Evolutionary conservation across 2,888 invertebrate genomes (phyloP).

Genomic region (Xestoiulus laeticollis): DNA sequence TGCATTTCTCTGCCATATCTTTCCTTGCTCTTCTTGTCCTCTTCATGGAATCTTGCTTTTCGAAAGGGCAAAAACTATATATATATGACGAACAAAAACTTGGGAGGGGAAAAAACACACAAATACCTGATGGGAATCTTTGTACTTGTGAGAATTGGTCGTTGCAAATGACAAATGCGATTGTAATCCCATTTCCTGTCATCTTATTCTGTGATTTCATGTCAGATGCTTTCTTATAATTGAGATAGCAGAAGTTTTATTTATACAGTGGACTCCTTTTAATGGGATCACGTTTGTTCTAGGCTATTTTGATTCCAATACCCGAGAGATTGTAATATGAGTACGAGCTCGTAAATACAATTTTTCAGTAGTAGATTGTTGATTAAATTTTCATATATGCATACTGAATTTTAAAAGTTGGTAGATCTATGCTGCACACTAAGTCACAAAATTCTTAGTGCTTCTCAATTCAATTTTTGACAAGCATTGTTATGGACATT

Average conservation of each 20-base stretch:
- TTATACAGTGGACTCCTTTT: too few species aligned
- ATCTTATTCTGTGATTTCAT: constrained; percentile 3
- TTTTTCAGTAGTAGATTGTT: too few species aligned
- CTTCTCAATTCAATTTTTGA: too few species aligned
- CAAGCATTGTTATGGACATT: too few species aligned
- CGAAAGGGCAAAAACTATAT: background rate
- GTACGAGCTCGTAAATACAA: too few species aligned
- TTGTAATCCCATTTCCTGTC: background rate
- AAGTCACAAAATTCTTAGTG: too few species aligned
- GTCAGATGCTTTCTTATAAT: background rate
- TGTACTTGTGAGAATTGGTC: background rate
- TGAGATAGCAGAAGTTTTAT: too few species aligned
- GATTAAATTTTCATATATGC: too few species aligned
- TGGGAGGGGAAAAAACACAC: background rate
- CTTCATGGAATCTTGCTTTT: background rate
- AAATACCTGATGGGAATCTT: background rate
- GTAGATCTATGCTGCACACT: too few species aligned
- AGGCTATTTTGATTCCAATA: too few species aligned
- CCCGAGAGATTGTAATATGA: too few species aligned
- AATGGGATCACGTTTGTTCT: too few species aligned
- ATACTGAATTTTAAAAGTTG: background rate
- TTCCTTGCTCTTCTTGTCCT: background rate
- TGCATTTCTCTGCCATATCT: background rate
- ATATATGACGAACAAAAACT: background rate
- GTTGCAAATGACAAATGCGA: background rate